These are phyloP conservation scores for Lucilia sericata DNA, from an alignment of 1,140 invertebrate species.

Conservation along the genomic window DNA sequence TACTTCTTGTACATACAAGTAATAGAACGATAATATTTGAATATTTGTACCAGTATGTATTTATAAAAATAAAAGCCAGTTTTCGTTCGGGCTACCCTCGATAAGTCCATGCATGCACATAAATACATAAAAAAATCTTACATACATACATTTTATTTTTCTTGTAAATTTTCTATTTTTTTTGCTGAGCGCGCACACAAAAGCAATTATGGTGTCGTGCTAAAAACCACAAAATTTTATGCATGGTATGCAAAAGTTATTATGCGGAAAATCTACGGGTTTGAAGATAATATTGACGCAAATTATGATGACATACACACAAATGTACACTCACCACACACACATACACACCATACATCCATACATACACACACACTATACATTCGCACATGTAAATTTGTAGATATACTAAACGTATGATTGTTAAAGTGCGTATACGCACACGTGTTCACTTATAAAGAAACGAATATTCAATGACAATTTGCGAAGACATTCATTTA, in stretches of 20 bases:
- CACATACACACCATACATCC: too few species aligned
- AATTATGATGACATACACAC: background rate
- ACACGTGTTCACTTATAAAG: background rate
- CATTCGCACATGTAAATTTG: background rate
- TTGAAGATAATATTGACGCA: background rate
- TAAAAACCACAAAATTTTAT: slow-evolving; percentile 38
- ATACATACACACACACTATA: too few species aligned
- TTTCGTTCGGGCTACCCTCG: too few species aligned
- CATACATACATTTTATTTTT: background rate
- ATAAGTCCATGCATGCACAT: too few species aligned
- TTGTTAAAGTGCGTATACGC: background rate
- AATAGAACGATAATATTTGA: too few species aligned
- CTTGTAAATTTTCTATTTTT: background rate
- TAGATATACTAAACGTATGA: background rate
- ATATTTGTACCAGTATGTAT: too few species aligned
- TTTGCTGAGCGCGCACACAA: background rate
- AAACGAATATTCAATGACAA: background rate
- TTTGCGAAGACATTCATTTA: background rate
- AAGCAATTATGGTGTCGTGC: slow-evolving; percentile 31
- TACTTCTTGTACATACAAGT: too few species aligned
- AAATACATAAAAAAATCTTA: too few species aligned
- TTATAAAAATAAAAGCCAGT: too few species aligned
- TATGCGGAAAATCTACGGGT: slow-evolving; percentile 35
- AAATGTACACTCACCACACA: background rate
- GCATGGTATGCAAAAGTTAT: slow-evolving; percentile 39